These are phyloP conservation scores for Atractosteus spatula DNA, from an alignment of 2,113 vertebrate species.

Conservation along the genomic window DNA sequence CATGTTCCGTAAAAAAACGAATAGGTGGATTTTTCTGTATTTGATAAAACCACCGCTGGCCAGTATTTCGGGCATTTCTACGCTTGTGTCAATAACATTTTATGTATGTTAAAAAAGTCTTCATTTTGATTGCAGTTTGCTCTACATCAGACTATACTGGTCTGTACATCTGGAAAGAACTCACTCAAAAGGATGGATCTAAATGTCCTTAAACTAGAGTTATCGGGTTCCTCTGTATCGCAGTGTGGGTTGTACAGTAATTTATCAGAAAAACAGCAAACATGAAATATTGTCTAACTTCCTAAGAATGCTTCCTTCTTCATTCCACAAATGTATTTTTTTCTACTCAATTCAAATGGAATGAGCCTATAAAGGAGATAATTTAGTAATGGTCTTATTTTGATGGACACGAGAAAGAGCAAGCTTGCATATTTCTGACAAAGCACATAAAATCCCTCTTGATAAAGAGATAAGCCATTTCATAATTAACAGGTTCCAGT, in stretches of 20 bases:
- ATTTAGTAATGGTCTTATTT: constrained; percentile 50
- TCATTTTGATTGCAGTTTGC: too few relatives aligned
- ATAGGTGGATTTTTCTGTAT: too few relatives aligned
- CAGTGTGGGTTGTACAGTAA: not conserved
- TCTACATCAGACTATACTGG: too few relatives aligned
- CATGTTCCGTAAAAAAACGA: too few relatives aligned
- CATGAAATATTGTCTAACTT: not conserved
- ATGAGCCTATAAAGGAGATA: not conserved
- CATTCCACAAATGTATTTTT: not conserved
- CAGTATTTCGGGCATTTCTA: constrained; percentile 26
- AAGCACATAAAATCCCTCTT: constrained; percentile 67
- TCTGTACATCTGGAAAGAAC: too few relatives aligned
- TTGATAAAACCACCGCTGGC: too few relatives aligned
- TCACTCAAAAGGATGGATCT: not conserved
- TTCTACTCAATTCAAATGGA: not conserved
- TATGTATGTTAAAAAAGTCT: too few relatives aligned
- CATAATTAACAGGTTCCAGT: constrained; percentile 74
- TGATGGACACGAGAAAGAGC: constrained; percentile 40
- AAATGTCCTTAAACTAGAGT: not conserved
- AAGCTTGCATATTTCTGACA: constrained; percentile 59
- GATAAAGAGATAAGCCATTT: constrained; percentile 71
- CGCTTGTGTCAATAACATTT: constrained; percentile 17
- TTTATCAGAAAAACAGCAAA: not conserved
- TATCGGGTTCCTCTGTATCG: not conserved
- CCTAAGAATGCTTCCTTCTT: not conserved